A percentile compares a stretch with the other conserved stretches of the same genome.
phyloP scores from a whole-genome alignment of 1,140 invertebrate genomes.

The Drosophila neocordata region DNA sequence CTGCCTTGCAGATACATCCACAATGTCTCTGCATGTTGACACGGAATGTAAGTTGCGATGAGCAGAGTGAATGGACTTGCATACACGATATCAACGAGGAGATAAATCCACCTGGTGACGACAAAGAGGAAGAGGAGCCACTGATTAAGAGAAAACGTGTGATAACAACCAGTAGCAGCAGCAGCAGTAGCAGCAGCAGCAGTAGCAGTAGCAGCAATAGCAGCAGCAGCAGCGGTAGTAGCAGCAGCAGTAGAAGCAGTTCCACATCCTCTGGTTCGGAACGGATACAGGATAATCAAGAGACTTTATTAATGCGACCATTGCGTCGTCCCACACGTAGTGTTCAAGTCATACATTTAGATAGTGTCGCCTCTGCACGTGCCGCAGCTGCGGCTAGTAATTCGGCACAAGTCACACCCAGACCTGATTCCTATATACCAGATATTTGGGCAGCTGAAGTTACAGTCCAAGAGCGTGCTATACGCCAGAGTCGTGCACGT shows the following conservation, averaged over 20 bases:
- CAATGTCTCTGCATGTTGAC: constrained; percentile 95
- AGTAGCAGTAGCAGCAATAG: background rate
- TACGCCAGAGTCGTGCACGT: constrained; percentile 62
- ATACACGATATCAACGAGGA: constrained; percentile 91
- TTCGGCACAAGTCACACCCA: constrained; percentile 1
- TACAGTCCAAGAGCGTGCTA: constrained; percentile 75
- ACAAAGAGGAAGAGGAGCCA: constrained; percentile 41
- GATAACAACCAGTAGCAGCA: constrained; percentile 6
- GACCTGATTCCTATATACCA: constrained; percentile 64
- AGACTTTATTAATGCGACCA: constrained; percentile 7
- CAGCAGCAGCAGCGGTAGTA: background rate
- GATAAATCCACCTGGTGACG: constrained; percentile 45
- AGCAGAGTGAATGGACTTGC: constrained; percentile 96
- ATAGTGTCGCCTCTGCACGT: constrained; percentile 20
- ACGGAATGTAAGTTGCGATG: constrained; percentile 92
- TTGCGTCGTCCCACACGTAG: constrained; percentile 26
- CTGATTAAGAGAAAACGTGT: constrained; percentile 82
- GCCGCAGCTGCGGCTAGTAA: background rate
- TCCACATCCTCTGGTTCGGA: background rate
- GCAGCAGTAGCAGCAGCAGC: background rate
- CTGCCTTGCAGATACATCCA: constrained; percentile 94
- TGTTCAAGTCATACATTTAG: constrained; percentile 44
- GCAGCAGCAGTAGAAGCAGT: background rate
- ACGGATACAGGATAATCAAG: background rate
- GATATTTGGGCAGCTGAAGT: constrained; percentile 82